A percentile compares a stretch with the other conserved stretches of the same genome.
Conservation (phyloP, 2,797 vertebrate genomes). For the Chaetodon trifasciatus region DNA sequence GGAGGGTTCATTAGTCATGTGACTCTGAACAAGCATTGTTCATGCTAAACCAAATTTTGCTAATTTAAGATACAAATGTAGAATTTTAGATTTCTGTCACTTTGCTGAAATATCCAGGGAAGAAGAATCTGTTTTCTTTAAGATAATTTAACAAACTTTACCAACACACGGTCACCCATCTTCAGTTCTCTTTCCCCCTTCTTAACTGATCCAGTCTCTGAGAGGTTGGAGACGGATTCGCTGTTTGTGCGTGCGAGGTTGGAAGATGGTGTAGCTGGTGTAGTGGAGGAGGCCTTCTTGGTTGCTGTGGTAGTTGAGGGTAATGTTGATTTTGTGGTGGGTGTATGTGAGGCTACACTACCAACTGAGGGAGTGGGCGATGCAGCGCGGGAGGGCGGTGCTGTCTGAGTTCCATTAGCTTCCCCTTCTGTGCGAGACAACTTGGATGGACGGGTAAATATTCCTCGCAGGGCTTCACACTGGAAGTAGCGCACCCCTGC, state of each 20-base stretch:
- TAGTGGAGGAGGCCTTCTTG: constrained; percentile 79
- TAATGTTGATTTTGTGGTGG: constrained; percentile 69
- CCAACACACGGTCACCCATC: constrained; percentile 96
- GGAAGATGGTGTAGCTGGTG: constrained; percentile 80
- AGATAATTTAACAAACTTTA: constrained; percentile 78
- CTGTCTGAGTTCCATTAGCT: constrained; percentile 89
- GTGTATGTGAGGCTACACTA: constrained; percentile 85
- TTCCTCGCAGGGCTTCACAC: constrained; percentile 94
- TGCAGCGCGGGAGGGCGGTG: constrained; percentile 85
- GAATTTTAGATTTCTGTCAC: neutral
- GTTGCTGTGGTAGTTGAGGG: constrained; percentile 81
- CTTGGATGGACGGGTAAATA: constrained; percentile 98
- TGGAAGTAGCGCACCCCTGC: constrained; percentile 97
- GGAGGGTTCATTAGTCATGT: constrained; percentile 11
- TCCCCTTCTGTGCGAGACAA: constrained; percentile 92
- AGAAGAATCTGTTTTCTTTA: neutral
- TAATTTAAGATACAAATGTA: neutral
- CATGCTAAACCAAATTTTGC: constrained; percentile 11
- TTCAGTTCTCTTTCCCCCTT: constrained; percentile 97
- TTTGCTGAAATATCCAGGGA: constrained; percentile 12
- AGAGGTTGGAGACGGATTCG: constrained; percentile 96
- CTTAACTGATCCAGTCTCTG: constrained; percentile 94
- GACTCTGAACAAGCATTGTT: constrained; percentile 27
- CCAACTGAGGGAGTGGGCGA: constrained; percentile 89
- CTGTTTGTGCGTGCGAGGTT: constrained; percentile 92